phyloP scores from a whole-genome alignment of 2,113 vertebrate genomes.

The Takifugu bimaculatus region DNA sequence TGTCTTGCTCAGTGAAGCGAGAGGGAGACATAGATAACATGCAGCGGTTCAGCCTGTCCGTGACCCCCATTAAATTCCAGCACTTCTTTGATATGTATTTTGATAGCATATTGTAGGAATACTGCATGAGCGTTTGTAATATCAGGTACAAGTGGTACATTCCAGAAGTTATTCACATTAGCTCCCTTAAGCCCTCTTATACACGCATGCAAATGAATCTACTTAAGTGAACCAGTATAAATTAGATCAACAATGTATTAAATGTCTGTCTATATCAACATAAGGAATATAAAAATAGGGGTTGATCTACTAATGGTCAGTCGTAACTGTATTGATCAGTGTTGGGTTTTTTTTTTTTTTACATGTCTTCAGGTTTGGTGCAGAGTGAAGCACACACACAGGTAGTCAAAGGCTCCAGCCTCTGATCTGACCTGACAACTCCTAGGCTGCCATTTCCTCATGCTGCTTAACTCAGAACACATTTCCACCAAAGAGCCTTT shows the following conservation, averaged over 20 bases:
- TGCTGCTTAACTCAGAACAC: constrained; percentile 81
- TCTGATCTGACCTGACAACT: constrained; percentile 84
- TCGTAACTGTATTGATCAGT: too few relatives aligned
- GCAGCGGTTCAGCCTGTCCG: constrained; percentile 38
- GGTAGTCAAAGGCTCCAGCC: constrained; percentile 53
- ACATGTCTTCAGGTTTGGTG: background rate
- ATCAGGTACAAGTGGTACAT: constrained; percentile 60
- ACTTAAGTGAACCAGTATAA: too few relatives aligned
- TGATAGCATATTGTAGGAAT: constrained; percentile 66
- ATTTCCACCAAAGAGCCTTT: constrained; percentile 68
- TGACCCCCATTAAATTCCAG: constrained; percentile 63
- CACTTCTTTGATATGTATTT: constrained; percentile 63
- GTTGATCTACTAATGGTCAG: too few relatives aligned
- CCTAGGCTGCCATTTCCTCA: constrained; percentile 85
- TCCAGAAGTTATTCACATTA: constrained; percentile 49
- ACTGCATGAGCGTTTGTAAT: constrained; percentile 49
- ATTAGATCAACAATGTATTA: too few relatives aligned
- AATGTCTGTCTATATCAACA: too few relatives aligned
- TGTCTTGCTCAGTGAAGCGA: constrained; percentile 47
- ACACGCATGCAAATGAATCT: too few relatives aligned
- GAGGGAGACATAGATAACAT: constrained; percentile 38
- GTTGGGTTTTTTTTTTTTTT: background rate
- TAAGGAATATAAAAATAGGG: too few relatives aligned
- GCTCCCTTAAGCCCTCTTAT: too few relatives aligned
- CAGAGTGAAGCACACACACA: constrained; percentile 9